These are phyloP conservation scores for Tapera naevia DNA, from an alignment of 2,797 vertebrate species.

Conservation along the genomic window DNA sequence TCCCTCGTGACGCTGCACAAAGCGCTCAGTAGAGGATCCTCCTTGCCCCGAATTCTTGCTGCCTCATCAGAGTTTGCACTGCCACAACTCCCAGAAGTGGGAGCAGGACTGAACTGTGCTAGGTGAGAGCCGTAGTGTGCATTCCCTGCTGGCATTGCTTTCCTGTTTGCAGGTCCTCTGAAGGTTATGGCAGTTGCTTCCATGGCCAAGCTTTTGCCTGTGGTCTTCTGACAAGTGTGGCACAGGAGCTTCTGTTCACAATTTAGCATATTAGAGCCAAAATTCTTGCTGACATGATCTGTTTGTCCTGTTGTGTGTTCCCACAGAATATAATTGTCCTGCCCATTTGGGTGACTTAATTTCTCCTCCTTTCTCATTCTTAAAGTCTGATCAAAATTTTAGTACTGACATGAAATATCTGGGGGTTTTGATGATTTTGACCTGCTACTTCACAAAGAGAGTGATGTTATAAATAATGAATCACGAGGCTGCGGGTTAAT, in stretches of 20 bases:
- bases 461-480: slow-evolving; percentile 54
- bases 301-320: not conserved
- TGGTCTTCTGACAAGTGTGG: not conserved
- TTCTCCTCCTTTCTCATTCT: not conserved
- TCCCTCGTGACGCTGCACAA: not conserved
- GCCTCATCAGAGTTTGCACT: not conserved
- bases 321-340: not conserved
- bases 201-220: not conserved
- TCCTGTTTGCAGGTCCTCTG: not conserved
- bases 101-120: not conserved
- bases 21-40: not conserved
- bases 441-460: slow-evolving; percentile 15
- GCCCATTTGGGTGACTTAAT: not conserved
- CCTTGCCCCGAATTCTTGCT: not conserved
- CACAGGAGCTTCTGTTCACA: not conserved
- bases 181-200: not conserved
- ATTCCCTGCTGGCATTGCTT: not conserved
- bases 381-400: not conserved
- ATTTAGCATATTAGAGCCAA: not conserved
- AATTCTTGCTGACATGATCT: not conserved
- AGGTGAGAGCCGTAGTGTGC: not conserved
- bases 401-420: not conserved
- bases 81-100: not conserved
- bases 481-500: slow-evolving; percentile 26
- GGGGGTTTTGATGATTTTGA: not conserved